Evolutionary conservation across 2,888 invertebrate genomes (phyloP), one percentile per base, ranked within the genome.

Genomic region (Formica aserva): DNA sequence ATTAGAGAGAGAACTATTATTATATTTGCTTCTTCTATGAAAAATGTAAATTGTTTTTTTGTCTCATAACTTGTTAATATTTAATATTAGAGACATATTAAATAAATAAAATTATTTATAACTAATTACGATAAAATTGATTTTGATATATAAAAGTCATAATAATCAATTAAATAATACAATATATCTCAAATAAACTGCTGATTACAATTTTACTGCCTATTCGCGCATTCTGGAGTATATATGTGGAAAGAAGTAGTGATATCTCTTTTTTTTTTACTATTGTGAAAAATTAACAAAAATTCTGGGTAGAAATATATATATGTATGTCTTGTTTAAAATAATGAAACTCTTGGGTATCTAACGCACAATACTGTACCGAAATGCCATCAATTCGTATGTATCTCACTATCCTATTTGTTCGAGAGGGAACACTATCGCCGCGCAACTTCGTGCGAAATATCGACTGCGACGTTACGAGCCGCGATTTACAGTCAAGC

Each of bases 401-500:
- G 41, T 38, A 13, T 22, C 3, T 52, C 26, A 48, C 60, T 38
- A 41, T 71, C 18, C 15, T 78, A 60, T 45, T 71, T 45, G 35
- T 11, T 26, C 4, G n/a, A 67, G 22, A 41, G 15, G 29, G 45
- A 41, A 15, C 41, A 48, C 26, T 38, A 78, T 71, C 29, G 13
- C 52, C 71, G 52, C 35, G 60, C 11, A 72, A 81, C 84, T 86
- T 88, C 74, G 82, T 75, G 38, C 84, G 83, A 88, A 89, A 89
- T 89, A 89, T 88, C 88, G 86, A 82, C 78, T 82, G 74, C 86
- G 86, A 75, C 84, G 84, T 82, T 87, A 77, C 72, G 85, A 74
- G 35, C 83, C 45, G 77, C 89, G 87, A 89, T 89, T 89, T 88
- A 88, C 90, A 88, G 85, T 87, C 88, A 82, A 76, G 69, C 85